A percentile compares a stretch with the other conserved stretches of the same genome.
Conservation (phyloP, 2,888 invertebrate genomes). For the Drosophila kanekoi region DNA sequence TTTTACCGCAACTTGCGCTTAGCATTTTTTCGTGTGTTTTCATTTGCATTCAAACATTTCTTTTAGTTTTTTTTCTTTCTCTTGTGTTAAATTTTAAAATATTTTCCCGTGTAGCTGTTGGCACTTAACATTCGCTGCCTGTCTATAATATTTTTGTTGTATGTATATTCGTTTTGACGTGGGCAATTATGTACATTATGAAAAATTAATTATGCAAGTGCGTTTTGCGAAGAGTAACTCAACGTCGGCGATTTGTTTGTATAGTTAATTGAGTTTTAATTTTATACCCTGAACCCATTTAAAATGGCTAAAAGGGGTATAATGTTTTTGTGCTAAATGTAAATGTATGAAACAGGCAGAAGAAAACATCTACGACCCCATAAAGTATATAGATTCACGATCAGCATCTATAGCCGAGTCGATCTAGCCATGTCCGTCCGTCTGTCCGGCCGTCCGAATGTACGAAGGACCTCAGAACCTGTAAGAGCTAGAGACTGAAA, state of each 20-base stretch:
- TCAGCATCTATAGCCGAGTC: no score
- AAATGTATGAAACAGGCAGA: no score
- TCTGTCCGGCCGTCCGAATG: no score
- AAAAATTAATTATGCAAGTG: conserved; percentile 57
- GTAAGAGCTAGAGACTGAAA: no score
- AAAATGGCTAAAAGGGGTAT: no score
- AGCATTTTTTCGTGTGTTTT: conserved; percentile 51
- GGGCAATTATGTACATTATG: conserved; percentile 59
- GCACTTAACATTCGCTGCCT: conserved; percentile 77
- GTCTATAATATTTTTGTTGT: conserved; percentile 51
- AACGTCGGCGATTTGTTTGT: conserved; percentile 35
- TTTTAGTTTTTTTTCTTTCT: conserved; percentile 16
- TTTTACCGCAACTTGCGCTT: conserved; percentile 33
- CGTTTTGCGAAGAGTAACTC: conserved; percentile 24
- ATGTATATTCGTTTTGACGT: conserved; percentile 51
- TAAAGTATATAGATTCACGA: no score
- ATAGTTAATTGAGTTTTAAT: conserved; percentile 2
- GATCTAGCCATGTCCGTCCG: no score
- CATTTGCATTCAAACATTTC: conserved; percentile 54
- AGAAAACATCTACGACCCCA: no score
- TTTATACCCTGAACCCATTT: neutral
- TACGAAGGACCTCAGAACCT: no score
- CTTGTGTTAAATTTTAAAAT: conserved; percentile 55
- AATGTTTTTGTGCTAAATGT: no score
- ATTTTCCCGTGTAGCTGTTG: conserved; percentile 68